phyloP scores from a whole-genome alignment of 2,888 invertebrate species.

The Graphium colonna region DNA sequence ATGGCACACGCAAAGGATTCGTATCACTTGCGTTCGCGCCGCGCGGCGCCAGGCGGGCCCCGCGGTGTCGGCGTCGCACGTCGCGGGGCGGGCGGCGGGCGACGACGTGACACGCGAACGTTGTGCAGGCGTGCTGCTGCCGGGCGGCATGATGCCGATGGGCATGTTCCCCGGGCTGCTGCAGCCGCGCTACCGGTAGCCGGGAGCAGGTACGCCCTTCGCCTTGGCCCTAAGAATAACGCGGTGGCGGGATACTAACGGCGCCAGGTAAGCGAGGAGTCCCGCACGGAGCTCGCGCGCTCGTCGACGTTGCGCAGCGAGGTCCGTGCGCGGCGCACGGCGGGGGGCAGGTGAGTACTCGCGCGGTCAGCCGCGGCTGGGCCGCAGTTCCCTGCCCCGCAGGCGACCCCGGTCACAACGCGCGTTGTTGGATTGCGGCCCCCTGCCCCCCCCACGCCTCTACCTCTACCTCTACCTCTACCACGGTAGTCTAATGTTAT shows the following conservation, averaged over 20 bases:
- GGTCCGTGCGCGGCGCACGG: constrained; percentile 39
- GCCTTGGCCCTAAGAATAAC: constrained; percentile 31
- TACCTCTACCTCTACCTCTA: neutral
- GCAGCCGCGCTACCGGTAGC: constrained; percentile 90
- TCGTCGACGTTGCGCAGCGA: too few species aligned
- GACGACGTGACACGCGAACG: too few species aligned
- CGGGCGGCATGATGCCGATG: constrained; percentile 77
- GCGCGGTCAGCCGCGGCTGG: constrained; percentile 54
- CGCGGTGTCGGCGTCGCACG: constrained; percentile 5
- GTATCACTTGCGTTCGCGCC: neutral
- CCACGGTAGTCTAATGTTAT: constrained; percentile 27
- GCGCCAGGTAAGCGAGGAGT: constrained; percentile 47
- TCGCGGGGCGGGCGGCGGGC: too few species aligned
- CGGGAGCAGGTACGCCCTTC: constrained; percentile 37
- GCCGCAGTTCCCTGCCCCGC: constrained; percentile 79
- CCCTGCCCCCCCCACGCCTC: constrained; percentile 59
- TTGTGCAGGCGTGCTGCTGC: constrained; percentile 55
- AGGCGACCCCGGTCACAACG: constrained; percentile 59
- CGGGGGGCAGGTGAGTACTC: constrained; percentile 25
- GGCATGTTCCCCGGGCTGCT: constrained; percentile 79
- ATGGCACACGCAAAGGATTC: too few species aligned
- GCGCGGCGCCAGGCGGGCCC: constrained; percentile 18
- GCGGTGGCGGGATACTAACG: constrained; percentile 47
- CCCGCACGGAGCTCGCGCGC: too few species aligned
- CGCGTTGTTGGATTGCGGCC: constrained; percentile 79